Percentiles rank a stretch among this genome's conserved stretches.
These are phyloP conservation scores for Xylophagus ater DNA, from an alignment of 2,888 invertebrate genomes.

Conservation along the genomic window DNA sequence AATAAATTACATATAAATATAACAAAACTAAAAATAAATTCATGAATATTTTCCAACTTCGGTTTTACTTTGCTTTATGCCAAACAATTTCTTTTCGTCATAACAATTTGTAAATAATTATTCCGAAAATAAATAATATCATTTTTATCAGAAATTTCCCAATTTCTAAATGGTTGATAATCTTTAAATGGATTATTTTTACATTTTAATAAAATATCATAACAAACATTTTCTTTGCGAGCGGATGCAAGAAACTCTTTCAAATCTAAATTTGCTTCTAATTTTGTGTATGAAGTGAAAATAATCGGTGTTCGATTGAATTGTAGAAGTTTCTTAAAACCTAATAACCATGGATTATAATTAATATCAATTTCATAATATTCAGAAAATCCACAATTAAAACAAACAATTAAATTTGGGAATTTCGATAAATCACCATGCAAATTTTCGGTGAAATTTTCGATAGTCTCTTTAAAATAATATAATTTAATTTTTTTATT, in stretches of 20 bases:
- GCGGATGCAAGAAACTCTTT: slow-evolving; percentile 21
- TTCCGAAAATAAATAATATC: slow-evolving; percentile 28
- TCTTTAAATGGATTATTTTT: slow-evolving; percentile 28
- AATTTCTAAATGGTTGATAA: slow-evolving; percentile 25
- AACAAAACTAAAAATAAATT: neutral
- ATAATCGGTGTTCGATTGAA: slow-evolving; percentile 26
- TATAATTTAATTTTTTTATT: slow-evolving; percentile 8
- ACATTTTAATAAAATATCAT: slow-evolving; percentile 7
- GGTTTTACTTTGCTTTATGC: neutral
- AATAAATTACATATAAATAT: neutral
- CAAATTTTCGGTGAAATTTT: slow-evolving; percentile 18
- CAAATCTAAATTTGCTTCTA: slow-evolving; percentile 25
- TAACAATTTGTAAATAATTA: slow-evolving; percentile 27
- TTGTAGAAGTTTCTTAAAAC: slow-evolving; percentile 22
- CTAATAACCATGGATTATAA: slow-evolving; percentile 19
- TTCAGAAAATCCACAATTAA: slow-evolving; percentile 29
- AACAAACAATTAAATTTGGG: slow-evolving; percentile 24
- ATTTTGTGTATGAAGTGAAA: slow-evolving; percentile 27
- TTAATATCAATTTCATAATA: slow-evolving; percentile 7
- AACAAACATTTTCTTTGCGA: slow-evolving; percentile 6
- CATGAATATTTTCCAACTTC: slow-evolving; percentile 8
- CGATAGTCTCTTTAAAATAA: slow-evolving; percentile 19
- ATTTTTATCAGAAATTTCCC: slow-evolving; percentile 19
- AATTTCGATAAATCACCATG: neutral
- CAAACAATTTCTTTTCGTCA: neutral